Percentiles rank a stretch among this genome's conserved stretches.
These are phyloP conservation scores for Tretioscincus oriximinensis DNA, from an alignment of 2,113 vertebrate species.

Conservation along the genomic window DNA sequence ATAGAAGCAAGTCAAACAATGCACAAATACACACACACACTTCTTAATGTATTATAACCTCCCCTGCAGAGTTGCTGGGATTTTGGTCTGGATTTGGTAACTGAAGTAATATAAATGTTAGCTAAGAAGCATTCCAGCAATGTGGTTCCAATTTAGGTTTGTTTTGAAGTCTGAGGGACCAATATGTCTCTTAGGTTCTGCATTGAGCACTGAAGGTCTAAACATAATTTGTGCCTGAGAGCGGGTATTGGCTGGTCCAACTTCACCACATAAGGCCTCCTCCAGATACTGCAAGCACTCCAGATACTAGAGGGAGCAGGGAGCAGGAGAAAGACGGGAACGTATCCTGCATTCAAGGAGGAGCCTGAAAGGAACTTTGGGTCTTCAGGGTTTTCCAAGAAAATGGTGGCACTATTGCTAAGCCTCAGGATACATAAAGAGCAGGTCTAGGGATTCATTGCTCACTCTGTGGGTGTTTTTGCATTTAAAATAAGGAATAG, in stretches of 20 bases:
- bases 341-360: no score
- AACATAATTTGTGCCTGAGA: constrained; percentile 68
- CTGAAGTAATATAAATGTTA: constrained; percentile 82
- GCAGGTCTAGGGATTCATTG: constrained; percentile 57
- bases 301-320: constrained; percentile 37
- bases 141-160: constrained; percentile 84
- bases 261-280: constrained; percentile 45
- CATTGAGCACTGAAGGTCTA: constrained; percentile 70
- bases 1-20: constrained; percentile 74
- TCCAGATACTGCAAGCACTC: constrained; percentile 21
- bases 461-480: no score
- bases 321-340: constrained; percentile 37
- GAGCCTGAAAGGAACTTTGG: constrained; percentile 58
- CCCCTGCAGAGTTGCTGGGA: constrained; percentile 74
- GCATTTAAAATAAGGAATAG: no score
- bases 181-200: constrained; percentile 78
- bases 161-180: constrained; percentile 81
- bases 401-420: constrained; percentile 77
- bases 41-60: constrained; percentile 82
- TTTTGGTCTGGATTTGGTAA: constrained; percentile 80
- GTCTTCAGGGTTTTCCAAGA: constrained; percentile 69
- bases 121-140: constrained; percentile 79
- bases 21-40: constrained; percentile 28
- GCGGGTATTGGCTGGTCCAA: neutral
- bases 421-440: constrained; percentile 76